phyloP scores from a whole-genome alignment of 2,888 invertebrate genomes.

The Acrobasis repandana region DNA sequence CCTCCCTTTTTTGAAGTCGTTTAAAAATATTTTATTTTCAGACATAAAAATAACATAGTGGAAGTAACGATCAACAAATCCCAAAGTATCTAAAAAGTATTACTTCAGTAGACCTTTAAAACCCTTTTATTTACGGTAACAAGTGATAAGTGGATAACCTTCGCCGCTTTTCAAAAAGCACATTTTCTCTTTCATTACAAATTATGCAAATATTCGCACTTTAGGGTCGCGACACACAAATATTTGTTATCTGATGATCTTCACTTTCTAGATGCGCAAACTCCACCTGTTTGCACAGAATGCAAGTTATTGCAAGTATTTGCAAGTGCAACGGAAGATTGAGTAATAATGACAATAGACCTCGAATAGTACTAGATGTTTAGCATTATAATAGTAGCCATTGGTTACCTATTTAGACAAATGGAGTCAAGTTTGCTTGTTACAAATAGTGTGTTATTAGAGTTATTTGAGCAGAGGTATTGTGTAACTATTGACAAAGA shows the following conservation, averaged over 20 bases:
- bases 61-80: no score
- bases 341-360: slow-evolving; percentile 12
- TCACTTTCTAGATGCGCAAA: slow-evolving; percentile 28
- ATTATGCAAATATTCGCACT: slow-evolving; percentile 19
- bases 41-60: no score
- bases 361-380: slow-evolving; percentile 14
- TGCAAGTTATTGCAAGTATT: slow-evolving; percentile 11
- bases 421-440: slow-evolving; percentile 19
- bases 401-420: slow-evolving; percentile 16
- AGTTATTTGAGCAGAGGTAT: background rate
- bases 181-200: slow-evolving; percentile 15
- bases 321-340: slow-evolving; percentile 6
- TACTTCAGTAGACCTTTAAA: background rate
- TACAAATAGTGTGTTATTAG: slow-evolving; percentile 2
- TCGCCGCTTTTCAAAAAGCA: slow-evolving; percentile 11
- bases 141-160: slow-evolving; percentile 1
- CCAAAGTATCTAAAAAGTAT: no score
- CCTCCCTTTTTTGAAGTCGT: no score
- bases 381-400: slow-evolving; percentile 11
- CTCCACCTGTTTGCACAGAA: slow-evolving; percentile 13
- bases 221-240: slow-evolving; percentile 18
- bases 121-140: background rate
- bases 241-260: slow-evolving; percentile 14
- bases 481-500: background rate
- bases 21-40: no score